Evolutionary conservation across 37 sponge, comb jelly and placozoan species (phyloP).

Genomic region (Hormiphora californensis): DNA sequence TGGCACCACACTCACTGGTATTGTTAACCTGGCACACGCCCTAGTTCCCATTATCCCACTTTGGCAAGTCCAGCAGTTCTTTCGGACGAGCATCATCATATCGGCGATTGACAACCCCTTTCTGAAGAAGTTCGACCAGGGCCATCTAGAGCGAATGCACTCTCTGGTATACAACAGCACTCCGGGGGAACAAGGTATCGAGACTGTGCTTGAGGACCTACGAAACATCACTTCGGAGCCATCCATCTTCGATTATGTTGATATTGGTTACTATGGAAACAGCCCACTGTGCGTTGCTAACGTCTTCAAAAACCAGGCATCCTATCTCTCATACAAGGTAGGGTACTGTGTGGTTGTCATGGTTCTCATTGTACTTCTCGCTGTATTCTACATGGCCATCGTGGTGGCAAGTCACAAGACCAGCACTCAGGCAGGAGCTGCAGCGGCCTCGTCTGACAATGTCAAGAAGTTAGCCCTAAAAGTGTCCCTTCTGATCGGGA

Average conservation of each 20-base stretch:
- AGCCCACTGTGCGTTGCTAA: neutral
- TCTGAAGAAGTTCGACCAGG: no score
- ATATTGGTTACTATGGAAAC: constrained; percentile 24
- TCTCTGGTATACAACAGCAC: no score
- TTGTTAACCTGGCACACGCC: neutral
- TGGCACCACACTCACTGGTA: neutral
- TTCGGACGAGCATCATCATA: no score
- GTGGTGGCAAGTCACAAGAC: no score
- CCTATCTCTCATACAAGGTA: neutral
- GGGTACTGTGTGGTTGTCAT: neutral
- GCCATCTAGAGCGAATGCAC: no score
- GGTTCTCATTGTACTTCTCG: neutral
- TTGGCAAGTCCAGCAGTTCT: neutral
- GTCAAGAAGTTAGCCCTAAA: neutral
- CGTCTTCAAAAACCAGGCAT: neutral
- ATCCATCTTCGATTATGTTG: neutral
- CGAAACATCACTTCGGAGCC: neutral
- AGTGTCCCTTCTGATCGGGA: neutral
- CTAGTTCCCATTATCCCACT: neutral
- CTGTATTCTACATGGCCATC: neutral
- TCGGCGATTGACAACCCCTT: no score
- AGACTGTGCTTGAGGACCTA: no score
- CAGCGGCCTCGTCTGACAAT: no score
- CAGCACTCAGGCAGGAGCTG: no score
- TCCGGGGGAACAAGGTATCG: no score